Percentiles rank a stretch among this genome's conserved stretches.
Evolutionary conservation across 2,113 vertebrate genomes (phyloP).

Genomic region (Onychostruthus taczanowskii): DNA sequence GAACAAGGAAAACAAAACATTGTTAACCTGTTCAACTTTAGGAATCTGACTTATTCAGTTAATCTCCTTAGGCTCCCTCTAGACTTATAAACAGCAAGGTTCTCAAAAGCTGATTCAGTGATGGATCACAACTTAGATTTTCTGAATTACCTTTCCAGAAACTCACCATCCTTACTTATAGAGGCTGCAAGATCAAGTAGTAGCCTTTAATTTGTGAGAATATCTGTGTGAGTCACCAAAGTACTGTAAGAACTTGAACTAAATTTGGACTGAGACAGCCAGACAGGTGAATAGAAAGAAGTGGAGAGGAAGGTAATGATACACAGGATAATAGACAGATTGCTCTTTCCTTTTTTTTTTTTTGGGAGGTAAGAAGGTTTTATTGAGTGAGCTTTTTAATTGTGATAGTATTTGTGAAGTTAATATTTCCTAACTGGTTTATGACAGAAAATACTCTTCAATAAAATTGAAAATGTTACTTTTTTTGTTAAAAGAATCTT

Average conservation of each 20-base stretch:
- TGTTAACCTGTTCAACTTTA: background rate
- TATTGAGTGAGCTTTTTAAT: background rate
- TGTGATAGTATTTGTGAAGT: background rate
- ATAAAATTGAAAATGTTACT: background rate
- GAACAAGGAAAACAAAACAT: background rate
- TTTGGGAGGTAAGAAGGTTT: too few species aligned
- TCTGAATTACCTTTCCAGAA: background rate
- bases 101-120: background rate
- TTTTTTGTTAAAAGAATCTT: background rate
- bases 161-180: background rate
- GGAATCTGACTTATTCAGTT: background rate
- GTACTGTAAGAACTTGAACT: background rate
- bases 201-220: background rate
- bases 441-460: background rate
- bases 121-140: background rate
- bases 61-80: background rate
- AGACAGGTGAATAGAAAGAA: background rate
- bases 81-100: background rate
- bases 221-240: background rate
- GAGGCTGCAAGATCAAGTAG: background rate
- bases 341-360: background rate
- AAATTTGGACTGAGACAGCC: background rate
- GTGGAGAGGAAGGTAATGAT: background rate
- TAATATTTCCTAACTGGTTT: background rate
- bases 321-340: background rate